phyloP scores from a whole-genome alignment of 2,888 invertebrate species.

The Aproaerema taeniolella region DNA sequence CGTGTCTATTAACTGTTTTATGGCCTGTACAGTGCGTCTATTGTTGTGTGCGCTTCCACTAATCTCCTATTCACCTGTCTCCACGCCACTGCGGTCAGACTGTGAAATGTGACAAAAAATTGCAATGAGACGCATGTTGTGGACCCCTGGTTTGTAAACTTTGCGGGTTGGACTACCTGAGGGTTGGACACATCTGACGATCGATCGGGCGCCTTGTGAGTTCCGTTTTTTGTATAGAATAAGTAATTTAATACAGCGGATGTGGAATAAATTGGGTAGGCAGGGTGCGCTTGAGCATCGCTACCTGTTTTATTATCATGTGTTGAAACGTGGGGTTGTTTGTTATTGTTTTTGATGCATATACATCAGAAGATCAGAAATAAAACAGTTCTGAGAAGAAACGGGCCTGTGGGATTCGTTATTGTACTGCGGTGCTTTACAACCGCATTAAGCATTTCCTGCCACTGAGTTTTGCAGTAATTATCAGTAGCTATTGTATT shows the following conservation, averaged over 20 bases:
- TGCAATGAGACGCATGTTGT: slow-evolving; percentile 60
- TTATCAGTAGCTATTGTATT: slow-evolving; percentile 45
- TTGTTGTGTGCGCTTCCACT: slow-evolving; percentile 66
- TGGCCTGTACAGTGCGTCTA: slow-evolving; percentile 62
- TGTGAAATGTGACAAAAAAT: slow-evolving; percentile 76
- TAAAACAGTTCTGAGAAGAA: slow-evolving; percentile 59
- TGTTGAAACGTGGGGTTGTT: slow-evolving; percentile 38
- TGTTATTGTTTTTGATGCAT: slow-evolving; percentile 48
- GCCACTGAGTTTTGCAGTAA: slow-evolving; percentile 63
- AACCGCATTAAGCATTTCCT: slow-evolving; percentile 48
- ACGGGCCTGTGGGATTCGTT: slow-evolving; percentile 52
- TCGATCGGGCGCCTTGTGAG: slow-evolving; percentile 68
- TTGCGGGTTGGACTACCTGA: slow-evolving; percentile 60
- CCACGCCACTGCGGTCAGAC: slow-evolving; percentile 53
- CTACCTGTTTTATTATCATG: slow-evolving; percentile 71
- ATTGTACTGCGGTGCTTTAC: slow-evolving; percentile 59
- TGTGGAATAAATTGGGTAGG: slow-evolving; percentile 74
- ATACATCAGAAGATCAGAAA: slow-evolving; percentile 28
- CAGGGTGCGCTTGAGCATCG: slow-evolving; percentile 64
- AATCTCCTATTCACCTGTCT: slow-evolving; percentile 69
- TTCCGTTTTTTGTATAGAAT: slow-evolving; percentile 48
- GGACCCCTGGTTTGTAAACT: slow-evolving; percentile 64
- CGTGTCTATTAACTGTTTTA: slow-evolving; percentile 65
- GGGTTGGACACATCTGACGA: slow-evolving; percentile 54
- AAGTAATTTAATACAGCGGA: slow-evolving; percentile 73